A percentile compares a stretch with the other conserved stretches of the same genome.
These are phyloP conservation scores for Pheosia gnoma DNA, from an alignment of 2,888 invertebrate genomes.

Conservation along the genomic window DNA sequence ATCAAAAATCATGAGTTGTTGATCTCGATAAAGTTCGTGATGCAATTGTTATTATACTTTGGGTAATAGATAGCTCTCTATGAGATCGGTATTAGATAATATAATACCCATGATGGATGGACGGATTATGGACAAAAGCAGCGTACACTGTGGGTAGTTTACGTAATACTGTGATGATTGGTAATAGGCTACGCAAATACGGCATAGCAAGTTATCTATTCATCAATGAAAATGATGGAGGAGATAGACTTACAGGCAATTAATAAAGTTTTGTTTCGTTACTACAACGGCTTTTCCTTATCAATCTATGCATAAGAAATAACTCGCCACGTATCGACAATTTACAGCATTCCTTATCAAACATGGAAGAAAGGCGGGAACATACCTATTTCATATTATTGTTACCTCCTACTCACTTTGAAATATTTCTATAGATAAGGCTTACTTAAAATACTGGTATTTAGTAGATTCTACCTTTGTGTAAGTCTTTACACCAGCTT, in stretches of 20 bases:
- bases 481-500: neutral
- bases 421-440: neutral
- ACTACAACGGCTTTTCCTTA: too few relatives aligned
- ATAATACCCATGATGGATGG: neutral
- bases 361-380: neutral
- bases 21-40: slow-evolving; percentile 2
- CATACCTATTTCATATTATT: too few relatives aligned
- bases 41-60: neutral
- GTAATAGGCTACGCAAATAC: too few relatives aligned
- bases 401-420: neutral
- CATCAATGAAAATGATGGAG: too few relatives aligned
- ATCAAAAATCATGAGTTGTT: slow-evolving; percentile 4
- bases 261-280: too few relatives aligned
- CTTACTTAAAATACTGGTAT: neutral
- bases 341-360: neutral
- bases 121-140: too few relatives aligned
- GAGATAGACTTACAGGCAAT: too few relatives aligned
- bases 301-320: neutral
- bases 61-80: neutral
- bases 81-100: neutral
- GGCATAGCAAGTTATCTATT: too few relatives aligned
- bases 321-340: neutral
- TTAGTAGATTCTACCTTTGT: slow-evolving; percentile 1
- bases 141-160: too few relatives aligned
- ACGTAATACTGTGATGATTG: too few relatives aligned